phyloP scores from a whole-genome alignment of 2,888 invertebrate genomes.

The Priapulus caudatus region DNA sequence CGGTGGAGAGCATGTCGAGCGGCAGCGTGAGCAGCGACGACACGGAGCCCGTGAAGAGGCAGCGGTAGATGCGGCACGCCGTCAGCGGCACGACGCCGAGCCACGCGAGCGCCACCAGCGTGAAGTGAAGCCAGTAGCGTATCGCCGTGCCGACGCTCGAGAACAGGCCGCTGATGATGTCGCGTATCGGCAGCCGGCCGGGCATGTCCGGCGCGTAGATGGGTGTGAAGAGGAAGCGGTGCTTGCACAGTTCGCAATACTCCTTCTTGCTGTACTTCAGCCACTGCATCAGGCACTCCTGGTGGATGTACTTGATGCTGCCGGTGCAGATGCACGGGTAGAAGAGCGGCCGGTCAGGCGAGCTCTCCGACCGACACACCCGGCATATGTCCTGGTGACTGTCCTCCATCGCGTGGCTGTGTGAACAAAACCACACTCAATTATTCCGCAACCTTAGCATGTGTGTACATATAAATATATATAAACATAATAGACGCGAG shows the following conservation, averaged over 20 bases:
- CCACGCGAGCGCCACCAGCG: constrained; percentile 93
- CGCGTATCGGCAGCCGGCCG: constrained; percentile 79
- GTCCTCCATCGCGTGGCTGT: no score
- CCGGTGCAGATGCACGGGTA: constrained; percentile 99
- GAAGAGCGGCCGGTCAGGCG: constrained; percentile 79
- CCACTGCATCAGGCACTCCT: constrained; percentile 95
- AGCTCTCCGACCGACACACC: constrained; percentile 89
- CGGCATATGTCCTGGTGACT: constrained; percentile 98
- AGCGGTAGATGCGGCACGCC: constrained; percentile 87
- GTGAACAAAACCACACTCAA: no score
- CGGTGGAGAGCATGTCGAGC: constrained; percentile 80
- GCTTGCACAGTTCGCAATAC: constrained; percentile 93
- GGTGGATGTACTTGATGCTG: constrained; percentile 97
- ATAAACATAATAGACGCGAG: no score
- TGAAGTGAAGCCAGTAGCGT: constrained; percentile 93
- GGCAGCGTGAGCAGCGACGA: constrained; percentile 66
- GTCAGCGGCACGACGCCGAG: constrained; percentile 88
- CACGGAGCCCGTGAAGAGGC: constrained; percentile 77
- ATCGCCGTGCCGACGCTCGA: constrained; percentile 81
- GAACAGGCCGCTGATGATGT: constrained; percentile 77
- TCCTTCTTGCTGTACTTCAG: constrained; percentile 97
- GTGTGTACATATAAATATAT: no score
- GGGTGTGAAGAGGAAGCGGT: constrained; percentile 93
- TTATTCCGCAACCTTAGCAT: no score
- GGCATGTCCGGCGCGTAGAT: constrained; percentile 99